A percentile compares a stretch with the other conserved stretches of the same genome.
Conservation (phyloP, 1,140 invertebrate species). For the Zaprionus nigranus region DNA sequence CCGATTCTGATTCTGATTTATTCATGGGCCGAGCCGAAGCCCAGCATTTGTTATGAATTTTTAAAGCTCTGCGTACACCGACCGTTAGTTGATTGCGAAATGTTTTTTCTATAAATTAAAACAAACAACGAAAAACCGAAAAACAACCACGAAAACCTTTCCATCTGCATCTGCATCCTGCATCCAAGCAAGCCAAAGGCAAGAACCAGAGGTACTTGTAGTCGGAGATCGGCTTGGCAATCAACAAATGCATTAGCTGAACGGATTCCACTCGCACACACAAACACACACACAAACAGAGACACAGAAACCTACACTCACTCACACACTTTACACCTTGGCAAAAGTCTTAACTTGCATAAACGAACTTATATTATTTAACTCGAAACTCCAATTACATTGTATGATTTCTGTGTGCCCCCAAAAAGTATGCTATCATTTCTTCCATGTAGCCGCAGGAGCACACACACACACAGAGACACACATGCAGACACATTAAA, state of each 20-base stretch:
- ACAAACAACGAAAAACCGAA: conserved; percentile 21
- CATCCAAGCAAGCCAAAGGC: not conserved
- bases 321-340: conserved; percentile 52
- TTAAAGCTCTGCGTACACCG: conserved; percentile 50
- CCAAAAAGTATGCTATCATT: conserved; percentile 21
- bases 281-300: conserved; percentile 13
- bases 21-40: conserved; percentile 56
- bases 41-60: conserved; percentile 61
- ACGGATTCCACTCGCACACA: conserved; percentile 1
- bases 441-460: conserved; percentile 6
- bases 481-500: not conserved
- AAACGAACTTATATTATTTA: conserved; percentile 46
- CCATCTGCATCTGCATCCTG: not conserved
- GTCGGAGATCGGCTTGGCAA: conserved; percentile 23
- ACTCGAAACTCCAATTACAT: conserved; percentile 50
- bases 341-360: conserved; percentile 67
- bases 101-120: conserved; percentile 27
- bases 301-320: conserved; percentile 3
- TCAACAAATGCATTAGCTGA: conserved; percentile 28
- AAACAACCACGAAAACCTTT: conserved; percentile 3
- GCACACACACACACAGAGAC: not conserved
- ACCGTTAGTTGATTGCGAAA: conserved; percentile 59
- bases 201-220: not conserved
- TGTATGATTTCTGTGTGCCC: conserved; percentile 64
- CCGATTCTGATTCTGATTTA: conserved; percentile 62